Conservation (phyloP, 2,113 vertebrate genomes). For the Lethenteron reissneri region DNA sequence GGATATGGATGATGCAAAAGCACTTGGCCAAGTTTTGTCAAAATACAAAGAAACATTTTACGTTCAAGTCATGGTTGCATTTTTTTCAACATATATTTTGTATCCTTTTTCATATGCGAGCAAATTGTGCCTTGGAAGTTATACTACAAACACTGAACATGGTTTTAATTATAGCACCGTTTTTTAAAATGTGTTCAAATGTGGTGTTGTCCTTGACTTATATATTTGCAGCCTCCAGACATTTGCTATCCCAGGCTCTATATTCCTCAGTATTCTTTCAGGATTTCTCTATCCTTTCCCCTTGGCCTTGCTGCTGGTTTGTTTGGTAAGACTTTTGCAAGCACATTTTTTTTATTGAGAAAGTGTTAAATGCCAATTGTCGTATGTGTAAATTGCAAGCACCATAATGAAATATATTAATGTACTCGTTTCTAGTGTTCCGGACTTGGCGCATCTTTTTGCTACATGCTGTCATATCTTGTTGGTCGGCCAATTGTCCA, state of each 20-base stretch:
- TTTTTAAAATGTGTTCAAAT: conserved; percentile 8
- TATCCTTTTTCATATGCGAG: conserved; percentile 45
- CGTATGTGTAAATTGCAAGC: background rate
- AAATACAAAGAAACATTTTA: conserved; percentile 98
- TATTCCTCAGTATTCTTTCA: conserved; percentile 92
- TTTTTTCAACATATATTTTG: conserved; percentile 92
- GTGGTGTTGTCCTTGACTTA: conserved; percentile 29
- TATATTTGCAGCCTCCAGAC: conserved; percentile 55
- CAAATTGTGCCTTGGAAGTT: background rate
- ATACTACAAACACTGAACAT: background rate
- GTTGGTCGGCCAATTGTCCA: conserved; percentile 83
- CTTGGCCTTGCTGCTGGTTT: conserved; percentile 78
- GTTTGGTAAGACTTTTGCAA: conserved; percentile 47
- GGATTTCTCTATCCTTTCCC: conserved; percentile 97
- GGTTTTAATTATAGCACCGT: background rate
- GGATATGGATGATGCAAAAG: conserved; percentile 98
- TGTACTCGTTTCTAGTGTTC: conserved; percentile 41
- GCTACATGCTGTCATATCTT: conserved; percentile 85
- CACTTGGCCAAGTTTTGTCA: conserved; percentile 79
- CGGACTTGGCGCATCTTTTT: conserved; percentile 83
- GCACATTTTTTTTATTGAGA: background rate
- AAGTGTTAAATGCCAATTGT: background rate
- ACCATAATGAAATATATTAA: too few species aligned
- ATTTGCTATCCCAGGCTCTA: conserved; percentile 90
- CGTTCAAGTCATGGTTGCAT: conserved; percentile 79